These are phyloP conservation scores for Dermatemys mawii DNA, from an alignment of 2,113 vertebrate genomes.

Conservation along the genomic window DNA sequence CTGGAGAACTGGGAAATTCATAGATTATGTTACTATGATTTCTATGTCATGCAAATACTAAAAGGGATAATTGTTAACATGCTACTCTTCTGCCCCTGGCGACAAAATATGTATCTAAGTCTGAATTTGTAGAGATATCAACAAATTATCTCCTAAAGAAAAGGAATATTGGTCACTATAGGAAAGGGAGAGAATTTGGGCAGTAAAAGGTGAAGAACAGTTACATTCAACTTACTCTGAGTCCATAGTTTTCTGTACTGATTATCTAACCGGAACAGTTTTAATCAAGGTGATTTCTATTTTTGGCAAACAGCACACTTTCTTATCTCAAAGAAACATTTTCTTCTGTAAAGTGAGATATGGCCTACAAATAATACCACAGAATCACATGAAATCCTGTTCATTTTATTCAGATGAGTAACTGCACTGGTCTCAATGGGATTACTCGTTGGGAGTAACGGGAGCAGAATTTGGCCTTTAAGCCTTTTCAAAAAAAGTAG, in stretches of 20 bases:
- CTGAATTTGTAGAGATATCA: not conserved
- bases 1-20: not conserved
- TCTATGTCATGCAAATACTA: not conserved
- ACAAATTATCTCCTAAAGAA: not conserved
- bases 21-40: fast-evolving
- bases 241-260: not conserved
- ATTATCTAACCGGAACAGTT: no score
- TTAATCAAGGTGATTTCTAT: not conserved
- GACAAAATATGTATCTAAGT: not conserved
- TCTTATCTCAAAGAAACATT: not conserved
- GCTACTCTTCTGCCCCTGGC: not conserved
- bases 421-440: not conserved
- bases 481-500: not conserved
- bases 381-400: not conserved
- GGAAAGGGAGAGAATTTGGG: no score
- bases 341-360: not conserved
- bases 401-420: not conserved
- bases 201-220: not conserved
- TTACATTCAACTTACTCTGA: not conserved
- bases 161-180: not conserved
- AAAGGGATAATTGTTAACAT: not conserved
- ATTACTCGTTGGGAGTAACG: not conserved
- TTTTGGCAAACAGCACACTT: not conserved
- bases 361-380: not conserved
- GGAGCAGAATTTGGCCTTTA: not conserved